Evolutionary conservation across 2,113 vertebrate genomes (phyloP).

Genomic region (Anser cygnoides): DNA sequence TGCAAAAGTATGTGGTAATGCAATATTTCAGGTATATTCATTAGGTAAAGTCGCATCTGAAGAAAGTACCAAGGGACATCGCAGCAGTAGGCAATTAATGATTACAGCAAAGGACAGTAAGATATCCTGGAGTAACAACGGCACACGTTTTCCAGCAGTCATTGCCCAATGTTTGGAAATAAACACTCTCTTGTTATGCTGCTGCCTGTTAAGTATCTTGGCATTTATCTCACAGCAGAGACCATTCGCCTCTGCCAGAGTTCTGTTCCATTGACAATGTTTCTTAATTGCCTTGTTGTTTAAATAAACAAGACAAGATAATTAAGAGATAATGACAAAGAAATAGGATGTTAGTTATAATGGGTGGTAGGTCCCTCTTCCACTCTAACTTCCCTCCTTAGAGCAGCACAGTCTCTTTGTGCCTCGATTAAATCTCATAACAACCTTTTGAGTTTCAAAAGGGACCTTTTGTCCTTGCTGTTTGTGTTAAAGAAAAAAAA

Average conservation of each 20-base stretch:
- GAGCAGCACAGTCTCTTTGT: not conserved
- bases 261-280: slow-evolving; percentile 70
- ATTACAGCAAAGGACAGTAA: not conserved
- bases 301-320: slow-evolving; percentile 72
- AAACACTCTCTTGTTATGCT: slow-evolving; percentile 31
- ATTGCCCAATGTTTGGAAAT: slow-evolving; percentile 50
- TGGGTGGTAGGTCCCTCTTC: slow-evolving; percentile 2
- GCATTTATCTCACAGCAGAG: slow-evolving; percentile 70
- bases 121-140: not conserved
- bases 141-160: slow-evolving; percentile 12
- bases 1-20: not conserved
- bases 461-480: not conserved
- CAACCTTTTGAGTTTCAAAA: not conserved
- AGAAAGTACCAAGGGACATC: not conserved
- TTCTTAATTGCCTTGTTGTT: slow-evolving; percentile 72
- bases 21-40: not conserved
- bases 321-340: slow-evolving; percentile 71
- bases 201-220: slow-evolving; percentile 62
- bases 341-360: slow-evolving; percentile 49
- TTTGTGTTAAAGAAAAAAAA: not conserved
- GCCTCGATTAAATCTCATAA: not conserved
- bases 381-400: not conserved
- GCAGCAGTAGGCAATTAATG: not conserved
- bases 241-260: slow-evolving; percentile 33
- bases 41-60: not conserved